Evolutionary conservation across 2,888 invertebrate genomes (phyloP), one percentile per base, ranked within the genome.

Genomic region (Microctonus hyperodae): DNA sequence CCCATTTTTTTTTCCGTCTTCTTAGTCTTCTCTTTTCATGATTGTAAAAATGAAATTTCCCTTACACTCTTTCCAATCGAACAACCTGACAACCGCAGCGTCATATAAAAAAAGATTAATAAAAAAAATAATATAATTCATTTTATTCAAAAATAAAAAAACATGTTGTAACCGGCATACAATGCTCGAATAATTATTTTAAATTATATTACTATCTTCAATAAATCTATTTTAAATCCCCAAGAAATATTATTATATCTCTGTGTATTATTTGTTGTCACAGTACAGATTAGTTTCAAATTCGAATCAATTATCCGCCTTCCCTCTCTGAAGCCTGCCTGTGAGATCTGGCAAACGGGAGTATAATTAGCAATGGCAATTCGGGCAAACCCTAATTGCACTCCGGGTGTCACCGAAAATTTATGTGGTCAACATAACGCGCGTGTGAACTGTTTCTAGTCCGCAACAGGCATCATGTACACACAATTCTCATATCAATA

Each of bases 301-400:
- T 80, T 79, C 77, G 70, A 79, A 81, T 81, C 80, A 81, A 81
- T 81, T 81, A 79, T 72, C 73, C 73, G 71, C 70, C 53, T 37
- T 35, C 50, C 55, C 28, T 35, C 57, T 58, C 57, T 20, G 44
- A 59, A 31, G 67, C 70, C 71, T 69, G 72, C 72, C 70, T 57
- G 66, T 67, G 72, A 71, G 72, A 62, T 63, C 68, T 68, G 71
- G 70, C 65, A 73, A 73, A 61, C 64, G 58, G 59, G 69, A 72
- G 73, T 78, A 78, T 80, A 81, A 81, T 81, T 81, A 81, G 80
- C 76, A 76, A 79, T 79, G 76, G 76, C 78, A 79, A 79, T 80
- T 78, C 67, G 76, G 76, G 77, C 78, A 75, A 78, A 76, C 78
- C 81, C 81, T 82, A 82, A 81, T 82, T 81, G 79, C 80, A 74